A percentile compares a stretch with the other conserved stretches of the same genome.
Evolutionary conservation across 2,113 vertebrate genomes (phyloP).

Genomic region (Atherinomorus stipes): DNA sequence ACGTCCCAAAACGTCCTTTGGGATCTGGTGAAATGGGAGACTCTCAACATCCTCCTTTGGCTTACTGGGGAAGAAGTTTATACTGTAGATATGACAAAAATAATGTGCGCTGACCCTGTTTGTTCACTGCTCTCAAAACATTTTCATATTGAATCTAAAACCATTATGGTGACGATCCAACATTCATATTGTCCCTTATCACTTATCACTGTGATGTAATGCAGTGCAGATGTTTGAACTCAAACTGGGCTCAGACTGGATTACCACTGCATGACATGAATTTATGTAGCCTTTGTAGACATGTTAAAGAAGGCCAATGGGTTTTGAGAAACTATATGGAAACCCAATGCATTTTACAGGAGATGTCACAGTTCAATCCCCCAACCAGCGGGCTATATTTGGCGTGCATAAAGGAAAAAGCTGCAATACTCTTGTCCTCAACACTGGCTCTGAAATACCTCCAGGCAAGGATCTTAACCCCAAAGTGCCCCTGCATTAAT

Average conservation of each 20-base stretch:
- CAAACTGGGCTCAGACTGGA: conserved; percentile 3
- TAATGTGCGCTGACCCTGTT: background rate
- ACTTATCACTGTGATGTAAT: conserved; percentile 2
- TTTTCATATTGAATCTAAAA: conserved; percentile 19
- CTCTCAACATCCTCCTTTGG: conserved; percentile 1
- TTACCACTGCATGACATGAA: background rate
- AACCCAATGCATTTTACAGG: conserved; percentile 1
- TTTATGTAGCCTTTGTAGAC: conserved; percentile 17
- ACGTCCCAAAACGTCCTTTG: too few species aligned
- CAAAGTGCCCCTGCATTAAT: background rate
- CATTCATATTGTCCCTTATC: background rate
- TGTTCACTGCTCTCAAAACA: background rate
- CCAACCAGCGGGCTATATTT: background rate
- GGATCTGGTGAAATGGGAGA: too few species aligned
- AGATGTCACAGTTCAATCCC: background rate
- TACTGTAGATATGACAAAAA: conserved; percentile 3
- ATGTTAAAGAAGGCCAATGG: conserved; percentile 21
- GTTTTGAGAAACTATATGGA: background rate
- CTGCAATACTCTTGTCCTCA: background rate
- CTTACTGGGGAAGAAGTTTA: background rate
- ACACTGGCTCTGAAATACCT: conserved; percentile 1
- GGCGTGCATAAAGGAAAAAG: background rate
- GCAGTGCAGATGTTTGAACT: conserved; percentile 1
- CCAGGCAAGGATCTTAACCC: background rate
- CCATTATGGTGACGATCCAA: conserved; percentile 3